Evolutionary conservation across 2,797 vertebrate genomes (phyloP), one percentile per base, ranked within the genome.

Genomic region (Phataginus tricuspis): DNA sequence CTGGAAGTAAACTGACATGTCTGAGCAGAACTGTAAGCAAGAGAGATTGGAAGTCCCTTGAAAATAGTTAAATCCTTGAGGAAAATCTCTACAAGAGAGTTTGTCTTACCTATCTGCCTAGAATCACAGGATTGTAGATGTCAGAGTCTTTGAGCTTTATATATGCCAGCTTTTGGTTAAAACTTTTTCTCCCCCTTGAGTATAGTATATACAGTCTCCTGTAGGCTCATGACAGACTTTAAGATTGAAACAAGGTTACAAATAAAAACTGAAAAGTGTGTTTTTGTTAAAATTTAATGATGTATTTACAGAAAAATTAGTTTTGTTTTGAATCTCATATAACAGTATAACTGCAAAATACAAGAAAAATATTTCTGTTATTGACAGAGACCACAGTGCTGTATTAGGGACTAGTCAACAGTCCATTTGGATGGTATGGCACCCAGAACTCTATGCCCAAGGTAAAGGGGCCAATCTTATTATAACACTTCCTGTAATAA

Each of bases 211-310:
- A 15, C 29, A 14, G 23, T n/a, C 15, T 31, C 14, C n/a, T 34
- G 2, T 9, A 27, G 7, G 59, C 18, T 92, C 23, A 34, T 89
- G 55, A 71, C 34, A 59, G n/a, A 75, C 57, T 64, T 69, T 57
- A 49, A 68, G 34, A 21, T 13, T n/a, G 39, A 75, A 27, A 37
- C 11, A 69, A 34, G 21, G 18, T n/a, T 66, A 68, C 83, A 49
- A 87, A 39, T 49, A 72, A 68, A 45, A 86, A 59, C 16, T 53
- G 71, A 55, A 86, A 86, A 59, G 39, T 51, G 21, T 57, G 4
- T 57, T 53, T 91, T 74, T 78, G 19, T 59, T 93, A 39, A 75
- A 77, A 14, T 87, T 88, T 16, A 25, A 18, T 68, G 18, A 14
- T 63, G 16, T 18, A 15, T 23, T 18, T 71, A 42, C 13, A 87